Conservation (phyloP, 2,113 vertebrate genomes). For the Alosa alosa region DNA sequence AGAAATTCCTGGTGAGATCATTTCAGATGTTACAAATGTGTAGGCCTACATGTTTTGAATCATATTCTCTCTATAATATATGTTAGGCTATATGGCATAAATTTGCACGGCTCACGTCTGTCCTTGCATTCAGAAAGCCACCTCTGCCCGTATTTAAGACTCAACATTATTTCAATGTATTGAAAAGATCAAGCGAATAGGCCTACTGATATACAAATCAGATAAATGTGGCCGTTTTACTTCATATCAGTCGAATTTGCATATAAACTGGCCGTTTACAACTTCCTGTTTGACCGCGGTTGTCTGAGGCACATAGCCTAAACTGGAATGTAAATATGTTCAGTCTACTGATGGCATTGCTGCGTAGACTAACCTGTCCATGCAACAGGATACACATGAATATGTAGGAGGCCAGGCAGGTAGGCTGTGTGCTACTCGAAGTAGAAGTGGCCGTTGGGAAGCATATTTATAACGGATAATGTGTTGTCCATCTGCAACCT, state of each 20-base stretch:
- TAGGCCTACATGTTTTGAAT: not conserved
- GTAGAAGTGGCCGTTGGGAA: too few species aligned
- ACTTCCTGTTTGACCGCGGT: not conserved
- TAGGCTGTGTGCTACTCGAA: not conserved
- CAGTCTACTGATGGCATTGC: not conserved
- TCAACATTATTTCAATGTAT: not conserved
- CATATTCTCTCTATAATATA: not conserved
- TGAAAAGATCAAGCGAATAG: not conserved
- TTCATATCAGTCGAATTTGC: not conserved
- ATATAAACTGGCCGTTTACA: not conserved
- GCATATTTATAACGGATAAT: too few species aligned
- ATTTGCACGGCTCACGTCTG: too few species aligned
- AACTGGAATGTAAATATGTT: conserved; percentile 7
- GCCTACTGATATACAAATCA: not conserved
- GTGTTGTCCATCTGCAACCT: not conserved
- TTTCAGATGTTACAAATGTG: not conserved
- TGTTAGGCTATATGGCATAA: too few species aligned
- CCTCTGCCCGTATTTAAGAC: not conserved
- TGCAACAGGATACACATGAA: not conserved
- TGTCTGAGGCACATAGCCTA: not conserved
- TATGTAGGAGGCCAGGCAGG: not conserved
- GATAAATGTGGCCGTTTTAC: not conserved
- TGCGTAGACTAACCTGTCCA: not conserved
- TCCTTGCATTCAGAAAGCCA: not conserved
- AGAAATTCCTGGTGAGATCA: not conserved